These are phyloP conservation scores for Dione juno DNA, from an alignment of 2,888 invertebrate genomes.

Conservation along the genomic window DNA sequence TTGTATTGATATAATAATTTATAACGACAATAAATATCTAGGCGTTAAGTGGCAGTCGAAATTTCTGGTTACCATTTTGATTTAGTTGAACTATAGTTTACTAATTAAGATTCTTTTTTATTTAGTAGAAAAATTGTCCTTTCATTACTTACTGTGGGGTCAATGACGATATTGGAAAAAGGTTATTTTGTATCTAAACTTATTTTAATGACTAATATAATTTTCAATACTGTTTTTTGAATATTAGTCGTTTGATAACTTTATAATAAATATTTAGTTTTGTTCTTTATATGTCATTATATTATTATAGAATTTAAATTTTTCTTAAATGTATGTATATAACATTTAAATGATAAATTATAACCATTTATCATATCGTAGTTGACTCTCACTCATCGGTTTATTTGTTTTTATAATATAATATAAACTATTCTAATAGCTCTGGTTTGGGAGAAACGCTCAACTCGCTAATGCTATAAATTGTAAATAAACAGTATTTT, in stretches of 20 bases:
- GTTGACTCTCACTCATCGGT: not conserved
- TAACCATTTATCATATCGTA: not conserved
- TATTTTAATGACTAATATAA: too few species aligned
- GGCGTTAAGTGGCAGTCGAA: constrained; percentile 50
- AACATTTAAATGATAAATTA: too few species aligned
- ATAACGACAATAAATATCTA: constrained; percentile 51
- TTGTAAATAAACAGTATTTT: constrained; percentile 45
- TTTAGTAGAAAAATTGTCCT: constrained; percentile 9
- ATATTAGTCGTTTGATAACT: too few species aligned
- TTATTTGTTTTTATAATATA: constrained; percentile 17
- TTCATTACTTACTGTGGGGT: not conserved
- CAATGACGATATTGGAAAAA: not conserved
- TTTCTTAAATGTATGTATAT: too few species aligned
- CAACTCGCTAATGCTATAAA: constrained; percentile 38
- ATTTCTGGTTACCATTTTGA: constrained; percentile 51
- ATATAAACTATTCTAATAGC: constrained; percentile 10
- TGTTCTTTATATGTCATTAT: too few species aligned
- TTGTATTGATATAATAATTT: constrained; percentile 36
- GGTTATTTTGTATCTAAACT: not conserved
- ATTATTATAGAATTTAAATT: too few species aligned
- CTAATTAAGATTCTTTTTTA: constrained; percentile 26
- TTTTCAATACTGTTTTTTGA: too few species aligned
- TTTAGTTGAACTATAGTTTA: constrained; percentile 33
- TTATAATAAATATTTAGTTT: too few species aligned
- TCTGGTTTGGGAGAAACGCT: constrained; percentile 28